phyloP scores from a whole-genome alignment of 2,888 invertebrate genomes.

The Laspeyria flexula region DNA sequence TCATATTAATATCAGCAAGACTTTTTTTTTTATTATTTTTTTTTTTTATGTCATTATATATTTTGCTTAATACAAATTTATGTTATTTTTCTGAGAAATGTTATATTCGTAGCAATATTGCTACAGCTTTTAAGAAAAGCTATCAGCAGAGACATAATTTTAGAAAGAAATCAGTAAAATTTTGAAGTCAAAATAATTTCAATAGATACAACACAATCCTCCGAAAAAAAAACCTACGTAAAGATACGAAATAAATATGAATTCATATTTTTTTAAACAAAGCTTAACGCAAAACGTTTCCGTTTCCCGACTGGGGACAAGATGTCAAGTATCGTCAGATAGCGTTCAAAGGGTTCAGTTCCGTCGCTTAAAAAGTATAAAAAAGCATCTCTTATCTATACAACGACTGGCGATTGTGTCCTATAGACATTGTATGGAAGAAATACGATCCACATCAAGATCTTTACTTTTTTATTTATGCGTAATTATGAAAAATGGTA shows the following conservation, averaged over 20 bases:
- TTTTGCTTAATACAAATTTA: too few species aligned
- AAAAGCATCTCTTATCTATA: conserved; percentile 67
- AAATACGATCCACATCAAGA: conserved; percentile 35
- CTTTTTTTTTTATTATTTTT: too few species aligned
- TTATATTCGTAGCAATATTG: too few species aligned
- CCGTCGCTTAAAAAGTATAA: conserved; percentile 62
- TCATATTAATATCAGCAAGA: too few species aligned
- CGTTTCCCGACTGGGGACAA: conserved; percentile 63
- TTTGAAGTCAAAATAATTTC: too few species aligned
- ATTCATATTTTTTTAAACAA: conserved; percentile 43
- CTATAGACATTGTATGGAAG: conserved; percentile 32
- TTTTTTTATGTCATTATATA: too few species aligned
- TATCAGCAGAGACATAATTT: too few species aligned
- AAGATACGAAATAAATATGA: conserved; percentile 28
- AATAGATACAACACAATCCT: conserved; percentile 4
- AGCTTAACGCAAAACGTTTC: conserved; percentile 57
- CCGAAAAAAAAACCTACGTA: conserved; percentile 12
- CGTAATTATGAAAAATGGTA: conserved; percentile 27
- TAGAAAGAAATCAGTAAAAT: too few species aligned
- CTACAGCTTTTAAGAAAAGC: too few species aligned
- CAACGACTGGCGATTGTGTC: conserved; percentile 40
- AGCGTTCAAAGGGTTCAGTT: conserved; percentile 81
- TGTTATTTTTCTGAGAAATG: too few species aligned
- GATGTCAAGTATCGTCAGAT: conserved; percentile 78
- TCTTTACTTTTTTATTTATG: conserved; percentile 20